These are phyloP conservation scores for Pheosia gnoma DNA, from an alignment of 2,888 invertebrate genomes.

Conservation along the genomic window DNA sequence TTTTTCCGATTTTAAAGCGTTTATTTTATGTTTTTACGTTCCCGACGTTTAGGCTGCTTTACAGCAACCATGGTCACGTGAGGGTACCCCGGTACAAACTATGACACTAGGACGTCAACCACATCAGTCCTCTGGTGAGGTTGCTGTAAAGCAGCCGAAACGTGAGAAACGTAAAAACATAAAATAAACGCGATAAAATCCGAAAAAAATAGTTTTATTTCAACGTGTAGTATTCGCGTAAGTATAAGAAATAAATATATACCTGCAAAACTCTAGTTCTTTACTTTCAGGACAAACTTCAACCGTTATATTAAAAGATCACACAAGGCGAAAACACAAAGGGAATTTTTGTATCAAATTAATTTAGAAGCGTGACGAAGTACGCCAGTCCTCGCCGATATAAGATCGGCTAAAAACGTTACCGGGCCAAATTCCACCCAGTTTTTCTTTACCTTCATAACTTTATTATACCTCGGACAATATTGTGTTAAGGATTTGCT, in stretches of 20 bases:
- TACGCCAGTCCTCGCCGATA: constrained; percentile 17
- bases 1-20: no score
- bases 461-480: constrained; percentile 19
- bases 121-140: no score
- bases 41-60: no score
- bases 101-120: no score
- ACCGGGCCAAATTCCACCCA: constrained; percentile 16
- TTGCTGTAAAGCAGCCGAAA: no score
- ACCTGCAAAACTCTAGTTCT: constrained; percentile 1
- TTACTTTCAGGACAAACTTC: not conserved
- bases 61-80: no score
- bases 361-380: constrained; percentile 16
- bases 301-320: constrained; percentile 3
- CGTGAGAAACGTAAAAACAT: no score
- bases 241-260: not conserved
- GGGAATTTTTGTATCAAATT: constrained; percentile 18
- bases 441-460: constrained; percentile 15
- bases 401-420: constrained; percentile 18
- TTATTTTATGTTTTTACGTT: no score
- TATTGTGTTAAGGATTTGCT: constrained; percentile 14
- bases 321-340: constrained; percentile 8
- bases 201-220: no score
- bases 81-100: no score
- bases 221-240: no score
- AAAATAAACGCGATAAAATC: no score